These are phyloP conservation scores for Pterostichus madidus DNA, from an alignment of 2,888 invertebrate genomes.

Conservation along the genomic window DNA sequence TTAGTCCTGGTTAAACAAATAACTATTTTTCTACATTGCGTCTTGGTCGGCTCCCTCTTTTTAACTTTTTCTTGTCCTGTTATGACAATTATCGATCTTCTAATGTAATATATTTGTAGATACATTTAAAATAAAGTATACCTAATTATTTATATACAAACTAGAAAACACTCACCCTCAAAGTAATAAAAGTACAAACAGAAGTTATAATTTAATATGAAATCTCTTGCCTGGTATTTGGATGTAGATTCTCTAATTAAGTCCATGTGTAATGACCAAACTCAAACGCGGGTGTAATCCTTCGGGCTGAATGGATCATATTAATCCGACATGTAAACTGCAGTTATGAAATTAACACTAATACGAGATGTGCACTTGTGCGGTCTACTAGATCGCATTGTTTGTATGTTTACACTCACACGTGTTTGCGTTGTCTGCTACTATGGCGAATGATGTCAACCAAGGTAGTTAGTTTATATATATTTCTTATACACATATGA, in stretches of 20 bases:
- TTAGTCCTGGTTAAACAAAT: too few relatives aligned
- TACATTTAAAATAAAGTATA: too few relatives aligned
- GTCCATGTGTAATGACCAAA: not conserved
- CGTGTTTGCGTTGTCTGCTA: not conserved
- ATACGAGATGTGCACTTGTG: conserved; percentile 36
- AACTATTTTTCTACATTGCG: too few relatives aligned
- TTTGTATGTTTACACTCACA: conserved; percentile 44
- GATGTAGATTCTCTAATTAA: conserved; percentile 14
- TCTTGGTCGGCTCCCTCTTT: too few relatives aligned
- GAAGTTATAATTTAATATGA: too few relatives aligned
- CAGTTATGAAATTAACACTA: conserved; percentile 66
- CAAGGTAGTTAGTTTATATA: not conserved
- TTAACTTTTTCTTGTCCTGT: too few relatives aligned
- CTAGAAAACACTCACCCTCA: too few relatives aligned
- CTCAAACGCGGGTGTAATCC: conserved; percentile 55
- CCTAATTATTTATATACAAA: too few relatives aligned
- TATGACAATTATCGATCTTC: too few relatives aligned
- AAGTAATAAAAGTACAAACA: too few relatives aligned
- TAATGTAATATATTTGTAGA: too few relatives aligned
- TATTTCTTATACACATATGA: not conserved
- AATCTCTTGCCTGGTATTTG: too few relatives aligned
- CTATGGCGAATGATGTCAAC: not conserved
- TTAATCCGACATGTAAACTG: conserved; percentile 62
- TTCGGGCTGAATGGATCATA: conserved; percentile 54
- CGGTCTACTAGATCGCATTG: not conserved